These are phyloP conservation scores for Crocidura indochinensis DNA, from an alignment of 2,797 vertebrate genomes.

Conservation along the genomic window DNA sequence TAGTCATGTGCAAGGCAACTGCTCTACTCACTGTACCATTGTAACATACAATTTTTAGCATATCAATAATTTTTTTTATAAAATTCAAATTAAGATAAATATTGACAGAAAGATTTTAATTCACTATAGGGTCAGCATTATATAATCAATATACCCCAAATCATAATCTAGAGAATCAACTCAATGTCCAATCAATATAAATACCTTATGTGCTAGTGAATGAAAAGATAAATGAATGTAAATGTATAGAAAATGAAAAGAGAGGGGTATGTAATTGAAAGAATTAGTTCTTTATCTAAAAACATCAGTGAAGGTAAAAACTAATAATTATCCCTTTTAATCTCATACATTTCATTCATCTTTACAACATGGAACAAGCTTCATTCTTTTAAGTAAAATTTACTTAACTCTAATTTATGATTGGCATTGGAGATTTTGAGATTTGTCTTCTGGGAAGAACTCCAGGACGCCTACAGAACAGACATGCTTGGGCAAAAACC, in stretches of 20 bases:
- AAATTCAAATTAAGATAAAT: constrained; percentile 58
- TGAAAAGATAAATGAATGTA: background rate
- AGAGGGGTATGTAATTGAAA: background rate
- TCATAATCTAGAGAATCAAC: background rate
- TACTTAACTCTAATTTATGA: constrained; percentile 71
- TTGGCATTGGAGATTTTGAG: constrained; percentile 69
- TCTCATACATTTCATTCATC: constrained; percentile 59
- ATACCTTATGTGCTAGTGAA: background rate
- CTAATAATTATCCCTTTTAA: constrained; percentile 35
- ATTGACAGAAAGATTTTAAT: constrained; percentile 31
- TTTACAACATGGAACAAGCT: constrained; percentile 17
- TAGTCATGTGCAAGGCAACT: no score
- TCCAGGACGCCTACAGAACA: constrained; percentile 75
- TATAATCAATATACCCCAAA: constrained; percentile 9
- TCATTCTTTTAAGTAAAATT: constrained; percentile 52
- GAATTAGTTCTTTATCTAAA: background rate
- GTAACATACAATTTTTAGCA: background rate
- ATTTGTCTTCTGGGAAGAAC: constrained; percentile 71
- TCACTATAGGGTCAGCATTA: constrained; percentile 22
- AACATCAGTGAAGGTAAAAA: constrained; percentile 8
- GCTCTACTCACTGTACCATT: no score
- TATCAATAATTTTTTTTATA: constrained; percentile 17
- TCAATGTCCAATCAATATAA: background rate
- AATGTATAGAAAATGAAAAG: background rate
- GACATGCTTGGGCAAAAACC: constrained; percentile 32